phyloP scores from a whole-genome alignment of 2,797 vertebrate genomes.

The Danio choprae region DNA sequence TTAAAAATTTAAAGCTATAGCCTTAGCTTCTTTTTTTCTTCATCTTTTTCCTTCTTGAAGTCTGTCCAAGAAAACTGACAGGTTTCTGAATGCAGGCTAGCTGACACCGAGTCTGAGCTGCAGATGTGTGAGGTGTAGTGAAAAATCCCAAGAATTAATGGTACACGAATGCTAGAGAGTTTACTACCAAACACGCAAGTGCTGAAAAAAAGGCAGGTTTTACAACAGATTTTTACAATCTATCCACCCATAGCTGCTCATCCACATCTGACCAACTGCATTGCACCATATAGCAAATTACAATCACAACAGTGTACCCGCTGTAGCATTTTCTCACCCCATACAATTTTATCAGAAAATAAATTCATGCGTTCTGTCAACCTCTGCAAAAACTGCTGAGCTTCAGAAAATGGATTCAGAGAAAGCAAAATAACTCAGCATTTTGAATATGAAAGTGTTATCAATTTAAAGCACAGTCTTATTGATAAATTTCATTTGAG shows the following conservation, averaged over 20 bases:
- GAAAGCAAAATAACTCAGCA: constrained; percentile 24
- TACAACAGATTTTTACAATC: constrained; percentile 23
- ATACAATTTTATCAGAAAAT: constrained; percentile 30
- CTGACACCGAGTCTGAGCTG: constrained; percentile 12
- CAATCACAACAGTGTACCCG: constrained; percentile 1
- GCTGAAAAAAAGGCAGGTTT: constrained; percentile 16
- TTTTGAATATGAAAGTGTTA: constrained; percentile 47
- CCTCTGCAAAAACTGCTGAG: constrained; percentile 40
- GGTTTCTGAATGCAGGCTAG: constrained; percentile 66
- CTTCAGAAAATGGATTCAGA: constrained; percentile 14
- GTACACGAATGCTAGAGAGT: constrained; percentile 11
- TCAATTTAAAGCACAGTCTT: constrained; percentile 42
- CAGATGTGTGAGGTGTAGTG: constrained; percentile 9
- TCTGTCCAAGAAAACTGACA: constrained; percentile 77
- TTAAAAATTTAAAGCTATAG: constrained; percentile 78
- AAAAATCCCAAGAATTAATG: constrained; percentile 18
- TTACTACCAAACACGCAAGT: constrained; percentile 24
- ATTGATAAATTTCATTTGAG: constrained; percentile 37
- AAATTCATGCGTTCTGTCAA: constrained; percentile 39
- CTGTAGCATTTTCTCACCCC: not conserved
- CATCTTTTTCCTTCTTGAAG: constrained; percentile 67
- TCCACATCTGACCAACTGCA: constrained; percentile 13
- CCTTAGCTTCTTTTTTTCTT: constrained; percentile 60
- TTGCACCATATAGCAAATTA: constrained; percentile 15
- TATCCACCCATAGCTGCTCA: constrained; percentile 21